Evolutionary conservation across 1,140 invertebrate genomes (phyloP).

Genomic region (Hyles vespertilio): DNA sequence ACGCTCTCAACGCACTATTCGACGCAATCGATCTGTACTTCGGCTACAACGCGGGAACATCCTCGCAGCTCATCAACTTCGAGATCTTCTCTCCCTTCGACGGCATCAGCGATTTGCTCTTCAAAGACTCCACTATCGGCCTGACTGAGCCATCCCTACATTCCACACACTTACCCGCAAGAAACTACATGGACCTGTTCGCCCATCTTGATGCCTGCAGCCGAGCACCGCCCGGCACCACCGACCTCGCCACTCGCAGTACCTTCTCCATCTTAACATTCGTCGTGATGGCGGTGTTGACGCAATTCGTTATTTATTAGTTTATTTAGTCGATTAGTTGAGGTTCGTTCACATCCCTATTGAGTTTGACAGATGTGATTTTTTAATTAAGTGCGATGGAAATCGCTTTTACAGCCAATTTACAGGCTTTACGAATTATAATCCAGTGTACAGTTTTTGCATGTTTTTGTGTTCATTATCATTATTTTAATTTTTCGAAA

Average conservation of each 20-base stretch:
- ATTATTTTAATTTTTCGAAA: no score
- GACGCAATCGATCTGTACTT: conserved; percentile 43
- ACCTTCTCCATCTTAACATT: conserved; percentile 42
- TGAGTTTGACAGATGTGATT: no score
- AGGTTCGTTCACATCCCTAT: no score
- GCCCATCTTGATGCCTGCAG: conserved; percentile 58
- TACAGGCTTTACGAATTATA: no score
- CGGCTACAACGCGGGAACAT: conserved; percentile 49
- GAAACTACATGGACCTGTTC: conserved; percentile 66
- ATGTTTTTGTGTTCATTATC: no score
- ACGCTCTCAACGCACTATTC: conserved; percentile 45
- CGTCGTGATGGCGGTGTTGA: conserved; percentile 28
- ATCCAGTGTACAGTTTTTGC: no score
- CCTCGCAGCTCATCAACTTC: conserved; percentile 69
- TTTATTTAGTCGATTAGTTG: background rate
- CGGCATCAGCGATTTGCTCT: conserved; percentile 71
- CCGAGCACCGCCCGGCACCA: conserved; percentile 24
- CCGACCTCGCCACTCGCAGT: conserved; percentile 26
- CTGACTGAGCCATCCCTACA: conserved; percentile 53
- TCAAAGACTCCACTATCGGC: conserved; percentile 76
- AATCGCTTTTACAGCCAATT: no score
- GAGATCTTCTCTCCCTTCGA: conserved; percentile 77
- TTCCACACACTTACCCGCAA: conserved; percentile 38
- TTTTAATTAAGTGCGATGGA: no score
- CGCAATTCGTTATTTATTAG: conserved; percentile 35